These are phyloP conservation scores for Eulemur coronatus DNA, from an alignment of 2,797 vertebrate genomes.

Conservation along the genomic window DNA sequence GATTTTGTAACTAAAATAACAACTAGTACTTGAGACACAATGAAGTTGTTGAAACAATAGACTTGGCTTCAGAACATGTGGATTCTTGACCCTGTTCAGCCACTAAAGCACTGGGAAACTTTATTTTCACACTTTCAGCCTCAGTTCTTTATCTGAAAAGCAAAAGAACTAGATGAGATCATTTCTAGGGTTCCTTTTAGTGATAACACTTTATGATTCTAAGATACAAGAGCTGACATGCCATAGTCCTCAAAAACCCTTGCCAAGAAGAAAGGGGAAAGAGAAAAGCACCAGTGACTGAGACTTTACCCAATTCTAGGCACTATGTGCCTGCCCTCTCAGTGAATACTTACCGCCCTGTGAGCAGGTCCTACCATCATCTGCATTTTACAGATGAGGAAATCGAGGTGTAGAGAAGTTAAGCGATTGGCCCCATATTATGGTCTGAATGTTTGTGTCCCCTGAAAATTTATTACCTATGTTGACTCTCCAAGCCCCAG, in stretches of 20 bases:
- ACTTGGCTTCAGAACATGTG: background rate
- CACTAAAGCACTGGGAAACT: background rate
- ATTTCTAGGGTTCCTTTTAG: background rate
- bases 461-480: background rate
- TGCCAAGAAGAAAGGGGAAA: background rate
- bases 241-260: background rate
- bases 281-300: background rate
- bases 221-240: background rate
- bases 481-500: background rate
- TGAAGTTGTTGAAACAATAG: background rate
- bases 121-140: background rate
- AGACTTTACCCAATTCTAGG: no score
- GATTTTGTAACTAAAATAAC: slow-evolving; percentile 5
- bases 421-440: background rate
- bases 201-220: background rate
- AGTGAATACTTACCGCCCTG: background rate
- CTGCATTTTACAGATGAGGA: background rate
- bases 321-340: background rate
- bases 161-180: background rate
- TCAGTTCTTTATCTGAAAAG: background rate
- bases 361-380: background rate
- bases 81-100: background rate
- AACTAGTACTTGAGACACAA: background rate
- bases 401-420: background rate
- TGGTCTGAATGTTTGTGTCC: background rate